These are phyloP conservation scores for Colletes gigas DNA, from an alignment of 1,140 invertebrate species.

Conservation along the genomic window DNA sequence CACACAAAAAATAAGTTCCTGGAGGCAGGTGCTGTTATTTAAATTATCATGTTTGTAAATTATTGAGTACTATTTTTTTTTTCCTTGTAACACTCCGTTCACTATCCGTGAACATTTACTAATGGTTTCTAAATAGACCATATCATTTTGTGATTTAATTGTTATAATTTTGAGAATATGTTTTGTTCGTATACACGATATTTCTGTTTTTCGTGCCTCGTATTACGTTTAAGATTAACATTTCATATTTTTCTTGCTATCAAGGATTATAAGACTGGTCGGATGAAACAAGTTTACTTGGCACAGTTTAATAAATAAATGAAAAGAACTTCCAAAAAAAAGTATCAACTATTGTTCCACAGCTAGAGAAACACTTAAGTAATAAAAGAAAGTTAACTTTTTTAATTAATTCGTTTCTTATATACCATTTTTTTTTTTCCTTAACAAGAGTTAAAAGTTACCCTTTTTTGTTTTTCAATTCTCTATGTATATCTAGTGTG, in stretches of 20 bases:
- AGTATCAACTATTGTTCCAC: constrained; percentile 18
- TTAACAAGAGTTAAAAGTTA: constrained; percentile 20
- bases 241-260: constrained; percentile 24
- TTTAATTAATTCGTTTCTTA: constrained; percentile 29
- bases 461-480: constrained; percentile 14
- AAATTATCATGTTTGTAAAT: constrained; percentile 13
- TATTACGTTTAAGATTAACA: constrained; percentile 32
- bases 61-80: constrained; percentile 11
- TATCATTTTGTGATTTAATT: constrained; percentile 23
- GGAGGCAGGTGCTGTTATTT: constrained; percentile 11
- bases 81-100: not conserved
- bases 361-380: constrained; percentile 21
- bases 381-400: constrained; percentile 42
- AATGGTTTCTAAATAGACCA: not conserved
- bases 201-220: constrained; percentile 28
- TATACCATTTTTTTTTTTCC: not conserved
- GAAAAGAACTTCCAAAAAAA: constrained; percentile 27
- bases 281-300: constrained; percentile 12
- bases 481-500: not conserved
- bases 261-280: constrained; percentile 43
- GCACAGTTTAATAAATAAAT: constrained; percentile 33
- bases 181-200: constrained; percentile 28
- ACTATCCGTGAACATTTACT: constrained; percentile 5
- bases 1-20: constrained; percentile 30
- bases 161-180: constrained; percentile 8